Base-by-base conservation (phyloP, 1,140 invertebrate genomes). In the Brachionus rotundiformis region DNA sequence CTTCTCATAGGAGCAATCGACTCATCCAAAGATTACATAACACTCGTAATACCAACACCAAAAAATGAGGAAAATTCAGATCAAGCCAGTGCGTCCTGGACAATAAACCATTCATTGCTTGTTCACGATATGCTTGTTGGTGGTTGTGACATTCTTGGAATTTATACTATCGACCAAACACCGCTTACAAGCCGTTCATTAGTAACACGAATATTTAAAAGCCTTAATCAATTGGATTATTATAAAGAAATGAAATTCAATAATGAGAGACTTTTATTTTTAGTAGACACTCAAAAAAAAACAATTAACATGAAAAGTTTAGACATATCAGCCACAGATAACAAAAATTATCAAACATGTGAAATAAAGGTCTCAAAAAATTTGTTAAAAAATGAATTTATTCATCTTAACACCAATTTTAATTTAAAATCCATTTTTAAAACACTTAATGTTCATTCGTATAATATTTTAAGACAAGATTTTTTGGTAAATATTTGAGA, bases 241-340 rank as follows among this genome's bases (percentile, higher is more conserved):
- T 79, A 79, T 31, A 79, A 33, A 59, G 31, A 79, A 54, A 79
- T 79, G 76, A 79, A 79, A 11, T 54, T 63, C 23, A 79, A 61
- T 59, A 36, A 19, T 59, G 76, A 79, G 7, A 44, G 76, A 19
- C 27, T 79, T 1, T 23, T 79, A 25, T 79, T 79, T 63, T 31
- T 79, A 79, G 76, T 79, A 8, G 76, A 79, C 36, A 79, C 31
- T 25, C 33, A 54, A 23, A 23, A 25, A 11, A 79, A 79, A 59
- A 59, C 44, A n/a, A 63, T 79, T 23, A 79, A 79, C 47, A 79
- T 79, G 76, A 79, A 79, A 79, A 23, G 36, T 47, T 29, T 73
- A 19, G 68, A 73, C 19, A 8, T 73, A 25, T 73, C 68, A 11
- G 8, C 33, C 10, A n/a, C 3, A 0, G 47, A 79, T 8, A 79